Evolutionary conservation across 2,113 vertebrate genomes (phyloP), one percentile per base, ranked within the genome.

Genomic region (Rhea pennata): DNA sequence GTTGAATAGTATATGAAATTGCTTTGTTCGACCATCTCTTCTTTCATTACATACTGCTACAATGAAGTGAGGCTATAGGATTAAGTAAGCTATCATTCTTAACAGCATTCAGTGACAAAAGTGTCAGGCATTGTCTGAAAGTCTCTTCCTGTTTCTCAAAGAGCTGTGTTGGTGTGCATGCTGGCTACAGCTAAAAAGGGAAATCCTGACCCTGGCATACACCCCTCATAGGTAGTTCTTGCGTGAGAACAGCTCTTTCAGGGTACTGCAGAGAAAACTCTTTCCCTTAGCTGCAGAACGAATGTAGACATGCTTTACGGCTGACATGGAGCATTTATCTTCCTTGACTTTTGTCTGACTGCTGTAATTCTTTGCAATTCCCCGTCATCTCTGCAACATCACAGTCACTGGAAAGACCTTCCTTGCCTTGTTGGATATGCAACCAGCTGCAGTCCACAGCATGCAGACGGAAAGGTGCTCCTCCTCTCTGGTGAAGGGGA

Each of bases 1-100:
- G 26, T 85, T 96, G 87, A 96, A 97, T 48, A 62, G 87, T 65
- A 59, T 31, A 79, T 62, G 66, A 96, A 96, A 95, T 76, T 58
- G 48, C 84, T 96, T 95, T 96, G 67, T 92, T 94, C 89, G 48
- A 22, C 73, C 77, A 88, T 58, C 66, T 94, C 62, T 88, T 77
- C 84, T 85, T 92, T 95, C 93, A 84, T 91, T 95, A 92, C 96
- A 96, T 72, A 71, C 62, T 71, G 44, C 66, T 84, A 54, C 85
- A 96, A 83, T 48, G 77, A 88, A 96, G 91, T 29, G 67, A 90
- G 78, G 65, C 51, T 72, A 27, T 82, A 91, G 50, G 44, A 93
- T 96, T 95, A 94, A 83, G 87, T 88, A 96, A 94, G 16, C 44
- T 66, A 87, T 76, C 59, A 80, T 59, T 91, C 91, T 85, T 91